These are phyloP conservation scores for Tachina grossa DNA, from an alignment of 2,888 invertebrate genomes.

Conservation along the genomic window DNA sequence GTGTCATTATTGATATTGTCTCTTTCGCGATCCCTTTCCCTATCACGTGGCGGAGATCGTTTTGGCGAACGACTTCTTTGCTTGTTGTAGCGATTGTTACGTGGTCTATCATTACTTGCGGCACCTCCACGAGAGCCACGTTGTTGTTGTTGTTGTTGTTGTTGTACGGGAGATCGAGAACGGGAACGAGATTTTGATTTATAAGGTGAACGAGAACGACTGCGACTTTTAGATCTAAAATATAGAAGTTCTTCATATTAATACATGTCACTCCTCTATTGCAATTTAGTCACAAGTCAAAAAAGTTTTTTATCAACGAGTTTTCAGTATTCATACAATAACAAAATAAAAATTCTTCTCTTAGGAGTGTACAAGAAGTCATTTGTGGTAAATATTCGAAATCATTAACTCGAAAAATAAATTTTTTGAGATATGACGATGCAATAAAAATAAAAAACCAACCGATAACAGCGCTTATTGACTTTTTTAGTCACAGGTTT, in stretches of 20 bases:
- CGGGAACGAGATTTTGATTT: slow-evolving; percentile 83
- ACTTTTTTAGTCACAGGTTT: slow-evolving; percentile 85
- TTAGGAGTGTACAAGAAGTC: too few species aligned
- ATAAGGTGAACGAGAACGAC: slow-evolving; percentile 82
- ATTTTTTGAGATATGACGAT: background rate
- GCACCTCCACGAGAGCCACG: slow-evolving; percentile 41
- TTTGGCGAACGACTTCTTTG: slow-evolving; percentile 83
- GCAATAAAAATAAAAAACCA: slow-evolving; percentile 34
- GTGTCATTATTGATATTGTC: slow-evolving; percentile 70
- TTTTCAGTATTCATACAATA: too few species aligned
- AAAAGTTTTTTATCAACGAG: too few species aligned
- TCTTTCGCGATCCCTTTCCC: slow-evolving; percentile 75
- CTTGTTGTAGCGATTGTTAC: slow-evolving; percentile 81
- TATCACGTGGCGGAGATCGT: slow-evolving; percentile 79
- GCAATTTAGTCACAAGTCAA: too few species aligned
- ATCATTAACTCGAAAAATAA: too few species aligned
- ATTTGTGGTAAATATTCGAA: too few species aligned
- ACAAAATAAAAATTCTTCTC: too few species aligned
- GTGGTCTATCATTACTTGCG: slow-evolving; percentile 75
- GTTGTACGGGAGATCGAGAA: slow-evolving; percentile 82
- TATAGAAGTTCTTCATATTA: background rate
- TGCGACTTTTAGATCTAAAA: slow-evolving; percentile 83
- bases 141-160: slow-evolving; percentile 55
- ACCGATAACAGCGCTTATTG: slow-evolving; percentile 87
- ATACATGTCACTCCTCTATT: too few species aligned